Evolutionary conservation across 2,113 vertebrate species (phyloP), one percentile per base, ranked within the genome.

Genomic region (Scalopus aquaticus): DNA sequence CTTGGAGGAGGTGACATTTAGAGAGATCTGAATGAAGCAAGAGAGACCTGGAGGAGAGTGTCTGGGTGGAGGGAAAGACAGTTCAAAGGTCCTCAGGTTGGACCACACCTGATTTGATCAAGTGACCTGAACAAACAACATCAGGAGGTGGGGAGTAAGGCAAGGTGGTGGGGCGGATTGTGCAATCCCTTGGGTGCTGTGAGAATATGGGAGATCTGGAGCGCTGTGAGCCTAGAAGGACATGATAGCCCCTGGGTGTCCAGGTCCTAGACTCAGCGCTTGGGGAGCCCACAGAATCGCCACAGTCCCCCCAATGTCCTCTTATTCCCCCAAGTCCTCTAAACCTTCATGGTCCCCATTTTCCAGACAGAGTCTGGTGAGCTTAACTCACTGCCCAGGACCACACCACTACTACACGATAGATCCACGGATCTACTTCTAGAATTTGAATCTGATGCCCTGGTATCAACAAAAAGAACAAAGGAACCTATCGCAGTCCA

Each of bases 141-240:
- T 9, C 1, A 69, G 65, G 69, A 51, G 28, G 30, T 86, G 74
- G 28, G 60, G 32, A 16, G 35, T 58, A 24, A 44, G 17, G 16
- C 17, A 26, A 6, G 19, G 37, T 9, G 20, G 70, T 3, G 0
- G 51, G 69, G 42, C 19, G 22, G n/a, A 32, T 17, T 9, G 49
- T 11, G 11, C n/a, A n/a, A 2, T 64, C n/a, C 32, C 7, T 26
- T 30, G 4, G 30, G 49, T 0, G 0, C 10, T 1, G 0, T 6
- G n/a, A 69, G 58, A 22, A 35, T 17, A 37, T 1, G 10, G 67
- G 39, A 20, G 44, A 46, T 30, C 37, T 3, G 19, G 42, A 32
- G 1, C 39, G 26, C 7, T 7, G n/a, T 1, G 3, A 82, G 74
- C 32, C 77, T 73, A 62, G 42, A 28, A 67, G 30, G 39, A 42